Base-by-base conservation (phyloP, 53 echinoderm and acorn worm species). In the Paelopatides confundens region DNA sequence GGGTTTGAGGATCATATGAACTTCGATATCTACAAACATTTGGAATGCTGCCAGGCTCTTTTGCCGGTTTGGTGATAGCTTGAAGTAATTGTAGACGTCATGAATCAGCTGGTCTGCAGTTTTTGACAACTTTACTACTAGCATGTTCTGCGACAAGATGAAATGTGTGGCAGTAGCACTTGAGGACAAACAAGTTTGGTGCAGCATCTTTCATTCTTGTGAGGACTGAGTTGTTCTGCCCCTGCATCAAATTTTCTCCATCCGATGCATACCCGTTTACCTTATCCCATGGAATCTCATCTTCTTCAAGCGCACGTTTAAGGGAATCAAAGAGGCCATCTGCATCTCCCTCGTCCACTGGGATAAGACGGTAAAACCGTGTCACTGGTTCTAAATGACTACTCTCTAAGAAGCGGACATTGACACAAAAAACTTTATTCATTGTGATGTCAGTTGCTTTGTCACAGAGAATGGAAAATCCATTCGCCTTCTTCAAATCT, bases 391-490 rank as follows among this genome's bases (percentile, higher is more conserved):
- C 78, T n/a, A n/a, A n/a, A 43, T 48, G 0, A 17, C 38, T 77
- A 5, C 6, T 48, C 21, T 77, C 40, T 6, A 77, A 46, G 78
- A 85, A 85, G 33, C 85, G 68, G 36, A 69, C 85, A 65, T 65
- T 65, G 28, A 65, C 68, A 40, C 65, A 85, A 38, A 65, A 85
- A 4, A 39, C 67, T 38, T 85, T 38, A 34, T 85, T 66, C 37
- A 66, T 65, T 35, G 85, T 66, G 65, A 31, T 85, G 65, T 85
- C 66, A 11, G 85, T 68, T 30, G 85, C 68, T 36, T 85, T 85
- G 31, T 85, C 85, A 66, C 85, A 85, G 9, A 85, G 30, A 23
- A 69, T 85, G 23, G 85, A 85, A 85, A 85, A 66, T 85, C 85
- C 85, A 77, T 40, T 43, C 50, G 78, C 47, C n/a, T 46, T 6